phyloP scores from a whole-genome alignment of 2,113 vertebrate genomes.

The Desmodus rotundus region DNA sequence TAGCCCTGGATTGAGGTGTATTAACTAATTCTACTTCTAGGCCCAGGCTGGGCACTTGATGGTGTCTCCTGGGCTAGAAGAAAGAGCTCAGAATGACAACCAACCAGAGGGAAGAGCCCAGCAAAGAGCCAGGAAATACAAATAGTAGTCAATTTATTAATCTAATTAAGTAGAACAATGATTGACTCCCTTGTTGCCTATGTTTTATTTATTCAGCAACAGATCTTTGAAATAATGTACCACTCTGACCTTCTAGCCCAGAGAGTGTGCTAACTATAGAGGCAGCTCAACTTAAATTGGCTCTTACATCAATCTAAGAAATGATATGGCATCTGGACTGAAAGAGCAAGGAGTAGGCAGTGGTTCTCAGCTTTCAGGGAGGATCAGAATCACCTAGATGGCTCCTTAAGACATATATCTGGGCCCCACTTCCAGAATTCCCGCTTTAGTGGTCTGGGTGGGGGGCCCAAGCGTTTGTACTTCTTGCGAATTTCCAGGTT shows the following conservation, averaged over 20 bases:
- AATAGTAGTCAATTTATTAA: neutral
- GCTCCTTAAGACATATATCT: neutral
- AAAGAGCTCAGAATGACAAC: neutral
- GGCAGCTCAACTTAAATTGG: neutral
- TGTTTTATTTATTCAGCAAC: conserved; percentile 11
- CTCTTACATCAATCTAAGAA: neutral
- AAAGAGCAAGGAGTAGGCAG: neutral
- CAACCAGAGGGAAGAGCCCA: neutral
- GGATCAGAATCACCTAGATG: neutral
- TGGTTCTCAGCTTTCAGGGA: neutral
- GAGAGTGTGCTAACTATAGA: neutral
- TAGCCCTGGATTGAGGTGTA: neutral
- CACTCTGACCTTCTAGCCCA: neutral
- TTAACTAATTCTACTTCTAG: neutral
- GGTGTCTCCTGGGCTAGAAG: neutral
- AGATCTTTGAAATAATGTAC: conserved; percentile 7
- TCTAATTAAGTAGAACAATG: neutral
- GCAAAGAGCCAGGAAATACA: neutral
- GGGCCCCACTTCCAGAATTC: neutral
- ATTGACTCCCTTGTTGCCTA: neutral
- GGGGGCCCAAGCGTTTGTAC: neutral
- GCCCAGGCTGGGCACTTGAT: neutral
- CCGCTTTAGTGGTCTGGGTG: neutral
- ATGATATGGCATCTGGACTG: neutral
- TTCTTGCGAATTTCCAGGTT: neutral